Evolutionary conservation across 2,888 invertebrate genomes (phyloP).

Genomic region (Drosophila putrida): DNA sequence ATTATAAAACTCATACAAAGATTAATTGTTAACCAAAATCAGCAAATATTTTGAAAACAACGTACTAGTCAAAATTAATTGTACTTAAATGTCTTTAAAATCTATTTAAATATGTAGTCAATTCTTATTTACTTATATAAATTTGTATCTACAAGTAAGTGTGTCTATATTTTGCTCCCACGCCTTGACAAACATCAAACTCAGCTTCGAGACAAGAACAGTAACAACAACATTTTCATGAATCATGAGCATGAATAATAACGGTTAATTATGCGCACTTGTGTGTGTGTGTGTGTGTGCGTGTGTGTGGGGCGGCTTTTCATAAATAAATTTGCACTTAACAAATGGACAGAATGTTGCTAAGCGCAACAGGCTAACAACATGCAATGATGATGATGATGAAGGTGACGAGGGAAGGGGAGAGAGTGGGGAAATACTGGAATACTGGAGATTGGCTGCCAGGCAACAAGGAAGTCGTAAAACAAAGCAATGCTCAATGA

Average conservation of each 20-base stretch:
- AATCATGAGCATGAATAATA: constrained; percentile 77
- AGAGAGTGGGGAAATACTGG: neutral
- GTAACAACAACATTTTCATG: constrained; percentile 41
- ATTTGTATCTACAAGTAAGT: constrained; percentile 3
- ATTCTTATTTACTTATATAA: constrained; percentile 3
- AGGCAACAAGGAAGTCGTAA: constrained; percentile 75
- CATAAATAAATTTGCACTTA: constrained; percentile 78
- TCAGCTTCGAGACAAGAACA: constrained; percentile 16
- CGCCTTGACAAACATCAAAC: constrained; percentile 56
- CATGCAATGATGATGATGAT: constrained; percentile 36
- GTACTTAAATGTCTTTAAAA: neutral
- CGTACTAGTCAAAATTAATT: neutral
- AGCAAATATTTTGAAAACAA: no score
- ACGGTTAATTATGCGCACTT: constrained; percentile 66
- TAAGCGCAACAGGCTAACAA: constrained; percentile 75
- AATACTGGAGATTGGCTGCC: constrained; percentile 33
- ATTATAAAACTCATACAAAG: no score
- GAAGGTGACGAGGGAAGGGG: neutral
- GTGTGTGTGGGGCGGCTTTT: constrained; percentile 42
- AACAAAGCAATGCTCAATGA: constrained; percentile 74
- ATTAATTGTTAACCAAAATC: no score
- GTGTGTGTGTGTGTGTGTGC: constrained; percentile 22
- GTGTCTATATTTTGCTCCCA: constrained; percentile 40
- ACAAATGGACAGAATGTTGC: constrained; percentile 73
- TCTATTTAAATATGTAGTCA: constrained; percentile 1